Conservation (phyloP, 2,797 vertebrate species). For the Harpagifer antarcticus region DNA sequence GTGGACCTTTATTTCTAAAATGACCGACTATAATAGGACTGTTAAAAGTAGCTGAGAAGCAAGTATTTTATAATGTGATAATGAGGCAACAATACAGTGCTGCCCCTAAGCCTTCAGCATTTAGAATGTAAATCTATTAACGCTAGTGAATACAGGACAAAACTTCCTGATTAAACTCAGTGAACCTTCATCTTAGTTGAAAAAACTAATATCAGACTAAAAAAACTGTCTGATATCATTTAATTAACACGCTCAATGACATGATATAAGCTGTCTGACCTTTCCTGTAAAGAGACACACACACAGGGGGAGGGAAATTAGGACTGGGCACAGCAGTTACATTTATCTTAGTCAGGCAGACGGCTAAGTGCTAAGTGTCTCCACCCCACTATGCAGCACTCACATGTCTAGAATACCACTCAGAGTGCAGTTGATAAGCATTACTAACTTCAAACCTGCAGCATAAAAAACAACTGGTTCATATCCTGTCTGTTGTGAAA, state of each 20-base stretch:
- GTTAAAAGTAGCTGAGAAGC: neutral
- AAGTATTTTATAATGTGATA: neutral
- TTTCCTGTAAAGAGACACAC: neutral
- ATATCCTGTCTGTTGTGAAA: constrained; percentile 36
- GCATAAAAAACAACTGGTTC: neutral
- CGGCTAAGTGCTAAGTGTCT: constrained; percentile 54
- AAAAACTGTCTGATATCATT: neutral
- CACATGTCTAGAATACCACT: constrained; percentile 31
- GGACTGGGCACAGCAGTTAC: constrained; percentile 36
- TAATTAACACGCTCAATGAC: neutral
- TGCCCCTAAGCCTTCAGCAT: neutral
- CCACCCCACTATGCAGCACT: constrained; percentile 45
- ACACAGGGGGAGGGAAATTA: neutral
- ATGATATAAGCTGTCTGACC: constrained; percentile 22
- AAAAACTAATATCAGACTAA: no score
- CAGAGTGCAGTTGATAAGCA: constrained; percentile 37
- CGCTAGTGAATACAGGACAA: neutral
- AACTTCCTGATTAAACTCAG: neutral
- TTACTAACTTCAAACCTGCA: constrained; percentile 16
- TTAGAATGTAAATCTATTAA: neutral
- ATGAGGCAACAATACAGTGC: neutral
- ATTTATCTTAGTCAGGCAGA: constrained; percentile 65
- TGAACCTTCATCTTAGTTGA: neutral
- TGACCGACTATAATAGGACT: neutral
- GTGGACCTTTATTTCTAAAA: neutral